These are phyloP conservation scores for Apodemus sylvaticus DNA, from an alignment of 2,113 vertebrate genomes.

Conservation along the genomic window DNA sequence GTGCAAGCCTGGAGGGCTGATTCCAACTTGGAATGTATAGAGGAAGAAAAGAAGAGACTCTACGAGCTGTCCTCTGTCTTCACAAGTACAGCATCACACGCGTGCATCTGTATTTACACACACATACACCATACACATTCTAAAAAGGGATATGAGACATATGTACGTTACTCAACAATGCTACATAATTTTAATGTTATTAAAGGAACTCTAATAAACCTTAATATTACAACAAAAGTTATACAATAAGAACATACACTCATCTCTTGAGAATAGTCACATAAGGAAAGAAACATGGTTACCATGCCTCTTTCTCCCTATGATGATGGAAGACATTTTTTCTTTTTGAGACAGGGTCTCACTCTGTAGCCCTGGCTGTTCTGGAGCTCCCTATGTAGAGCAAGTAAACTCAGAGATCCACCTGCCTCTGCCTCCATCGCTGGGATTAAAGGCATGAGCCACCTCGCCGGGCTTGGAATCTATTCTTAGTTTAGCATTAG, in stretches of 20 bases:
- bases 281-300: background rate
- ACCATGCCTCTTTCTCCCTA: background rate
- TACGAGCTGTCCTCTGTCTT: background rate
- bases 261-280: background rate
- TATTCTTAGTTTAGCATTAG: background rate
- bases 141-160: background rate
- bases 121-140: background rate
- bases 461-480: background rate
- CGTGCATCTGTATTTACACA: background rate
- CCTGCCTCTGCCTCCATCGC: background rate
- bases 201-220: constrained; percentile 59
- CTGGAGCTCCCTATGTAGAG: background rate
- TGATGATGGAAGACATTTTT: background rate
- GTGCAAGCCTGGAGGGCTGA: background rate
- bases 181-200: background rate
- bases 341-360: background rate
- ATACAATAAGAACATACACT: constrained; percentile 26
- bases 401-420: background rate
- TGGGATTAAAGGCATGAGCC: background rate
- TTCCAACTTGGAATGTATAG: background rate
- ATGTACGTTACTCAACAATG: constrained; percentile 23
- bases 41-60: background rate
- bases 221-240: constrained; percentile 24
- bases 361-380: background rate
- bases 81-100: background rate